phyloP scores from a whole-genome alignment of 2,888 invertebrate species.

The Chromoteleia sp. region DNA sequence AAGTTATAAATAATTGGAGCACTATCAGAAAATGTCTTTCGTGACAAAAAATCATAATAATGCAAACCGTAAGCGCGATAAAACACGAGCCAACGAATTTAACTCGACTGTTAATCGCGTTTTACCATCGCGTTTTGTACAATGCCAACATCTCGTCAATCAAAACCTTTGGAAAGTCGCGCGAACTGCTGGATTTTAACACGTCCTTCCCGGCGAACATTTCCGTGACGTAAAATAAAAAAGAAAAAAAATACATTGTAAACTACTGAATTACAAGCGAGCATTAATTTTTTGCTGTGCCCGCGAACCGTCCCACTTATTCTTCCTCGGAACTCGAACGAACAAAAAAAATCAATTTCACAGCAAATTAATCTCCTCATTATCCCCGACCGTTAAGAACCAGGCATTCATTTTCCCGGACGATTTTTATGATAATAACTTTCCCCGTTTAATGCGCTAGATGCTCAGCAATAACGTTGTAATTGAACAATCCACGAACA shows the following conservation, averaged over 20 bases:
- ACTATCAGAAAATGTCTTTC: not conserved
- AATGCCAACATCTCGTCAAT: slow-evolving; percentile 9
- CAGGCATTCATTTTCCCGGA: slow-evolving; percentile 36
- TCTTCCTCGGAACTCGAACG: slow-evolving; percentile 33
- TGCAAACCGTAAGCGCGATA: slow-evolving; percentile 13
- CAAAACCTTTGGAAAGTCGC: slow-evolving; percentile 27
- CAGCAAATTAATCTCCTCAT: slow-evolving; percentile 57
- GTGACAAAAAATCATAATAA: slow-evolving; percentile 1
- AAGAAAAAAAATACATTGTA: slow-evolving; percentile 37
- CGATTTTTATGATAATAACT: slow-evolving; percentile 54
- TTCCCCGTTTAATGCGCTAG: slow-evolving; percentile 42
- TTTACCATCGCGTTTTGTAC: slow-evolving; percentile 18
- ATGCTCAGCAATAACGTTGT: slow-evolving; percentile 15
- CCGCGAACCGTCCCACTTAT: slow-evolving; percentile 53
- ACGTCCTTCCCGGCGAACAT: slow-evolving; percentile 7
- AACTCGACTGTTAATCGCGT: slow-evolving; percentile 23
- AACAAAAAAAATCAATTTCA: slow-evolving; percentile 56
- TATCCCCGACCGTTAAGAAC: slow-evolving; percentile 47
- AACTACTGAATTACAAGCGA: slow-evolving; percentile 47
- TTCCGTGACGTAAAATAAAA: slow-evolving; percentile 9
- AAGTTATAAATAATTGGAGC: not conserved
- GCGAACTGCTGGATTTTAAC: slow-evolving; percentile 16
- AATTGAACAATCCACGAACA: slow-evolving; percentile 21
- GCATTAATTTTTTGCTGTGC: slow-evolving; percentile 42
- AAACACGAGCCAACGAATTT: slow-evolving; percentile 8